Evolutionary conservation across 64 coral and sea anemone genomes (phyloP).

Genomic region (Trachythela sp.): DNA sequence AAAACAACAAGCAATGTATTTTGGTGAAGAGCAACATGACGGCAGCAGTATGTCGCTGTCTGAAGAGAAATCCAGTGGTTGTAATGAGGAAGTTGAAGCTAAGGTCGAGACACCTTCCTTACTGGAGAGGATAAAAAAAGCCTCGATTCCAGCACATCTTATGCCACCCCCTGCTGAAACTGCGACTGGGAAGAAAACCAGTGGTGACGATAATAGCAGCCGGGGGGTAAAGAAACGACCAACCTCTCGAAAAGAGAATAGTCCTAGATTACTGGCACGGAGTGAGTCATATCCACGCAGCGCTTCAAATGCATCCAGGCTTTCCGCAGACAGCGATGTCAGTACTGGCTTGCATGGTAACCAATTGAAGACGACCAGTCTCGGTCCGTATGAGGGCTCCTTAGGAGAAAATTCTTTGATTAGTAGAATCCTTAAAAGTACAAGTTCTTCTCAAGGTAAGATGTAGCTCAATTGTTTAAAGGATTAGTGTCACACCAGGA

Average conservation of each 20-base stretch:
- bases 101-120: not conserved
- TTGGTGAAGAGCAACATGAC: not conserved
- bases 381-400: not conserved
- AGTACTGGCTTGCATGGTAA: too few relatives aligned
- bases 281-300: not conserved
- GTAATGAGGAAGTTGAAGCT: not conserved
- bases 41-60: not conserved
- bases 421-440: not conserved
- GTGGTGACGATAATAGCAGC: not conserved
- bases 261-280: not conserved
- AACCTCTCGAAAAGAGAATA: not conserved
- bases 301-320: not conserved
- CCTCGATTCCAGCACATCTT: not conserved
- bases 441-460: not conserved
- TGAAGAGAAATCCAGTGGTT: not conserved
- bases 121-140: conserved; percentile 9
- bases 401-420: conserved; percentile 6
- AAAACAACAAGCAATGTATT: not conserved
- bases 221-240: not conserved
- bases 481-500: too few relatives aligned
- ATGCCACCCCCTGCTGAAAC: conserved; percentile 9
- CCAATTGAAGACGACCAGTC: not conserved
- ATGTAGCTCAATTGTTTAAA: not conserved
- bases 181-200: not conserved
- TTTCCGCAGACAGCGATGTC: not conserved